Conservation (phyloP, 2,797 vertebrate genomes). For the Falco biarmicus region DNA sequence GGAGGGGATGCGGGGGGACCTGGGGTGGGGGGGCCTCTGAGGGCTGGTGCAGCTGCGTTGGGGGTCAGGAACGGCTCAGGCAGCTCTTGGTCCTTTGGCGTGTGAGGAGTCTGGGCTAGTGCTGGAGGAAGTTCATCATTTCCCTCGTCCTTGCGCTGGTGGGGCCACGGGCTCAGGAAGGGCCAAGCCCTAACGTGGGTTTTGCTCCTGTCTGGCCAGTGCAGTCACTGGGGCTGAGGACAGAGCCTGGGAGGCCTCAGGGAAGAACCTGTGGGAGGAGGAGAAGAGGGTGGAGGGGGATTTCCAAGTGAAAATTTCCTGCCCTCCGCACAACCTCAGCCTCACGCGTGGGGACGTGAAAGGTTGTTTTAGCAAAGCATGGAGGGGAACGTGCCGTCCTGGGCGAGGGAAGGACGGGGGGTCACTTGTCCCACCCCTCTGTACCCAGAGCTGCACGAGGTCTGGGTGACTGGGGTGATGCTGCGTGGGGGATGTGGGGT, state of each 20-base stretch:
- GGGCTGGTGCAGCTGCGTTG: fast-evolving
- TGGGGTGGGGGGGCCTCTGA: fast-evolving
- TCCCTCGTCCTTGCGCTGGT: not conserved
- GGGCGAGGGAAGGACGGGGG: fast-evolving
- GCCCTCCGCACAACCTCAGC: not conserved
- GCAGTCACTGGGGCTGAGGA: not conserved
- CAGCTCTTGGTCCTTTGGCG: not conserved
- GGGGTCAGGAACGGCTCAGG: not conserved
- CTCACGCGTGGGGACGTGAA: not conserved
- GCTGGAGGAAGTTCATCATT: not conserved
- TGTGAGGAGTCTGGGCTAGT: not conserved
- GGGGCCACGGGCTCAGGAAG: not conserved
- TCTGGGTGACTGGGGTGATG: fast-evolving
- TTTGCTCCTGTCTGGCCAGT: not conserved
- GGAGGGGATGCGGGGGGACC: not conserved
- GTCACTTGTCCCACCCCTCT: not conserved
- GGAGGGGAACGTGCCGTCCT: not conserved
- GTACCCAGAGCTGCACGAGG: not conserved
- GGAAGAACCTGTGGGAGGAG: not conserved
- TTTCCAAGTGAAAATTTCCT: constrained; percentile 32
- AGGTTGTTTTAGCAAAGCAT: fast-evolving
- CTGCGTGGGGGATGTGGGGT: fast-evolving
- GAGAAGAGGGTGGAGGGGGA: not conserved
- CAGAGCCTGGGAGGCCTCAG: not conserved
- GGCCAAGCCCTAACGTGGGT: not conserved